A percentile compares a stretch with the other conserved stretches of the same genome.
These are phyloP conservation scores for Matsumurasca onukii DNA, from an alignment of 1,140 invertebrate genomes.

Conservation along the genomic window DNA sequence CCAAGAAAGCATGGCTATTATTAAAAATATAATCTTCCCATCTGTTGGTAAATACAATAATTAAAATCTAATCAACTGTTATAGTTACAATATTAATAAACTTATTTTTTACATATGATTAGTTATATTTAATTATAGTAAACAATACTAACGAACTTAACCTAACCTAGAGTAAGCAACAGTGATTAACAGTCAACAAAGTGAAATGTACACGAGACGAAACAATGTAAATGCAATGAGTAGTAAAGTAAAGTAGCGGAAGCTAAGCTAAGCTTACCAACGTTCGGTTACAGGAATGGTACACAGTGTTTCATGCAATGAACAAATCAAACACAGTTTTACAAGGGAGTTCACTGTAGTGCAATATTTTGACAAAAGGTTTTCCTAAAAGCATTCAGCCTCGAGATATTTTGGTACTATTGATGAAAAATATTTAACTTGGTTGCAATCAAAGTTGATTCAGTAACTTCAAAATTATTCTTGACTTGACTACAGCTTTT, in stretches of 20 bases:
- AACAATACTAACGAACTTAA: background rate
- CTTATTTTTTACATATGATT: background rate
- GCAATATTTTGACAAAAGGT: no score
- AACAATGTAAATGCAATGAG: background rate
- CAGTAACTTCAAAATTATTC: no score
- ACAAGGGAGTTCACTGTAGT: no score
- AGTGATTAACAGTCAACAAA: constrained; percentile 6
- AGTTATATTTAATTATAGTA: background rate
- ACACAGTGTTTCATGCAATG: background rate
- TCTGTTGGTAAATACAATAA: background rate
- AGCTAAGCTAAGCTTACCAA: background rate
- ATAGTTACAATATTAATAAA: background rate
- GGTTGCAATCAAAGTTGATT: background rate
- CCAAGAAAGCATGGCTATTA: constrained; percentile 1
- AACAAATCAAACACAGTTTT: no score
- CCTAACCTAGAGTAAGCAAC: background rate
- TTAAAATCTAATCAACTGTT: background rate
- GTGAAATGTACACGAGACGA: background rate
- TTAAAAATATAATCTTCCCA: constrained; percentile 4
- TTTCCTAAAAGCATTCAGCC: no score
- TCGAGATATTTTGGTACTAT: background rate
- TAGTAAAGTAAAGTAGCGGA: background rate
- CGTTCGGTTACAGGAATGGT: background rate
- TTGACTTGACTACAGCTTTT: no score
- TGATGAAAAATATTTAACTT: background rate